Base-by-base conservation (phyloP, 2,888 invertebrate genomes). In the Plemyria rubiginata region DNA sequence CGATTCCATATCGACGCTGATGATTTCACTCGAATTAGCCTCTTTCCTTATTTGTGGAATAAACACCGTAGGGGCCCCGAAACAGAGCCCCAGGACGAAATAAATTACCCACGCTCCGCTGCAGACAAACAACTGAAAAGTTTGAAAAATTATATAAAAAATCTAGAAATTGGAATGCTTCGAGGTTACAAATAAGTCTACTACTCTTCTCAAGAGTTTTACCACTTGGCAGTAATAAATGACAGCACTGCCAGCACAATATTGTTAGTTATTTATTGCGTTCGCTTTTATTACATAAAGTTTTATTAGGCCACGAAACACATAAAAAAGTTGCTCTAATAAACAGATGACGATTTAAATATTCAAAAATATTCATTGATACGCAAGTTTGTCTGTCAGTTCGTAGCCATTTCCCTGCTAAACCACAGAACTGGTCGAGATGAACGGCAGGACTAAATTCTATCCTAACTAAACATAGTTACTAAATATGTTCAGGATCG, bases 21-120 rank as follows among this genome's bases (percentile, higher is more conserved):
- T 65, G 0, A 70, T 69, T 2, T 71, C 73, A 0, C 74, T 80
- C 0, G 71, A 67, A 61, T 81, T 83, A 15, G 65, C 65, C 62
- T 82, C 77, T 70, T 73, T 80, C 51, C 76, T 73, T 58, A 82
- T 68, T 55, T 82, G 82, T 48, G 82, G 81, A 51, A 83, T 78
- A 29, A 78, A 74, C 4, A 84, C 83, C n/a, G 84, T 83, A 0
- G 83, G 82, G 0, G 81, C 78, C 5, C 80, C 80, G 40, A 81
- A 80, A 67, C 80, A 78, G 48, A 81, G 56, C 28, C 81, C 81
- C 54, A 80, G 66, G 38, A 80, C 76, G 54, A 80, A 80, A 62
- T 80, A 80, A 49, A 79, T 70, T 7, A 75, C 74, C 53, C 78
- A 76, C 45, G 69, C 75, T 22, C 78, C 77, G 9, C 78, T 75